These are phyloP conservation scores for Sebastes steindachneri DNA, from an alignment of 2,797 vertebrate genomes.

Conservation along the genomic window DNA sequence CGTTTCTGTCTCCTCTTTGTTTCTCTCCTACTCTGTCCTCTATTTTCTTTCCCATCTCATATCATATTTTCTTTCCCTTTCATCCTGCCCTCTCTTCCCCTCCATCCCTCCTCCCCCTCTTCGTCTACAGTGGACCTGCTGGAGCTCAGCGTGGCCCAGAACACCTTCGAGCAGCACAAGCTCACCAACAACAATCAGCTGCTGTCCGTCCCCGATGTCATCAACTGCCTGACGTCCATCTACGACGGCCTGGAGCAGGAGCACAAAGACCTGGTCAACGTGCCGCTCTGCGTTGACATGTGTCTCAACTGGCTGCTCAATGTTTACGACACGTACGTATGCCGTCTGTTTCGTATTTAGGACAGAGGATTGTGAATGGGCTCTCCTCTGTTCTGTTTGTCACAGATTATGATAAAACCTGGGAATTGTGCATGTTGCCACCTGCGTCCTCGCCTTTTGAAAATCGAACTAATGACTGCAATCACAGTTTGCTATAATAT, in stretches of 20 bases:
- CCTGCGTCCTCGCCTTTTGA: neutral
- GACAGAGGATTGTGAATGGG: neutral
- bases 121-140: conserved; percentile 90
- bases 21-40: neutral
- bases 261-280: conserved; percentile 94
- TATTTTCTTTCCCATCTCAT: neutral
- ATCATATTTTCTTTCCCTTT: neutral
- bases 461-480: neutral
- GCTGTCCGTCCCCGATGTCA: conserved; percentile 91
- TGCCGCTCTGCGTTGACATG: conserved; percentile 96
- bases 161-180: conserved; percentile 93
- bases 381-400: neutral
- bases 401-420: neutral
- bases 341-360: neutral
- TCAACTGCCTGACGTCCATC: conserved; percentile 93
- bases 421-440: neutral
- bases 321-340: conserved; percentile 94
- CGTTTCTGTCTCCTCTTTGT: neutral
- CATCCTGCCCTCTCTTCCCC: neutral
- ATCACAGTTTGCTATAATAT: neutral
- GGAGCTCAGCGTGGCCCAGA: conserved; percentile 91
- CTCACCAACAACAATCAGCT: conserved; percentile 91
- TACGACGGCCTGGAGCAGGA: conserved; percentile 95
- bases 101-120: neutral
- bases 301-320: conserved; percentile 99